phyloP scores from a whole-genome alignment of 2,888 invertebrate genomes.

The Stictocephala bisonia region DNA sequence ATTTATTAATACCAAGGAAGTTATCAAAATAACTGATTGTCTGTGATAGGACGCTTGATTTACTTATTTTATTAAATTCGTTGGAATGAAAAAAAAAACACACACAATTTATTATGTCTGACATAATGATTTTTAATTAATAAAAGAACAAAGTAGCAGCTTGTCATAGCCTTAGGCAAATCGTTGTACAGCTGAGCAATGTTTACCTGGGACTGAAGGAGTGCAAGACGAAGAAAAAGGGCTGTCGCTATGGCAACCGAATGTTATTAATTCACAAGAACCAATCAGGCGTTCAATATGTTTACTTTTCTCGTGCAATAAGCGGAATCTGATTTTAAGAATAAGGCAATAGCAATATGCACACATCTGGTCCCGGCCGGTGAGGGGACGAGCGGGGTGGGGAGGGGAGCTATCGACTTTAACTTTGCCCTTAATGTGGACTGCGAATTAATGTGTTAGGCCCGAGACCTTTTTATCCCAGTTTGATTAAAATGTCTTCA shows the following conservation, averaged over 20 bases:
- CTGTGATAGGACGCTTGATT: too few relatives aligned
- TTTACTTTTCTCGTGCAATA: conserved; percentile 38
- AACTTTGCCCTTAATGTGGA: conserved; percentile 31
- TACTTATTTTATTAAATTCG: too few relatives aligned
- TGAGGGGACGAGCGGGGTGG: neutral
- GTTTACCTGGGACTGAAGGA: conserved; percentile 8
- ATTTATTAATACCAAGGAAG: too few relatives aligned
- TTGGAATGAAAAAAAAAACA: too few relatives aligned
- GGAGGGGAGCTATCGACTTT: conserved; percentile 24
- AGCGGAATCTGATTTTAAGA: conserved; percentile 35
- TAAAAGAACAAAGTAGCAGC: too few relatives aligned
- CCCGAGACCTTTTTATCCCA: conserved; percentile 2
- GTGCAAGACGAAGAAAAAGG: neutral
- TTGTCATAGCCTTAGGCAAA: too few relatives aligned
- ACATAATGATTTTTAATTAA: too few relatives aligned
- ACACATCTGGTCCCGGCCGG: conserved; percentile 29
- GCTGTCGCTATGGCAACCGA: conserved; percentile 19
- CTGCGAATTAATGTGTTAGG: conserved; percentile 20
- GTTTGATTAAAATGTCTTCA: conserved; percentile 16
- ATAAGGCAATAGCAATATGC: conserved; percentile 41
- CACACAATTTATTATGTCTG: too few relatives aligned
- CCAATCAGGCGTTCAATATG: conserved; percentile 37
- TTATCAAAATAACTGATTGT: too few relatives aligned
- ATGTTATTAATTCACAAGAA: conserved; percentile 35
- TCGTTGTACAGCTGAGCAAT: too few relatives aligned